Base-by-base conservation (phyloP, 2,113 vertebrate species). In the Eptesicus fuscus region DNA sequence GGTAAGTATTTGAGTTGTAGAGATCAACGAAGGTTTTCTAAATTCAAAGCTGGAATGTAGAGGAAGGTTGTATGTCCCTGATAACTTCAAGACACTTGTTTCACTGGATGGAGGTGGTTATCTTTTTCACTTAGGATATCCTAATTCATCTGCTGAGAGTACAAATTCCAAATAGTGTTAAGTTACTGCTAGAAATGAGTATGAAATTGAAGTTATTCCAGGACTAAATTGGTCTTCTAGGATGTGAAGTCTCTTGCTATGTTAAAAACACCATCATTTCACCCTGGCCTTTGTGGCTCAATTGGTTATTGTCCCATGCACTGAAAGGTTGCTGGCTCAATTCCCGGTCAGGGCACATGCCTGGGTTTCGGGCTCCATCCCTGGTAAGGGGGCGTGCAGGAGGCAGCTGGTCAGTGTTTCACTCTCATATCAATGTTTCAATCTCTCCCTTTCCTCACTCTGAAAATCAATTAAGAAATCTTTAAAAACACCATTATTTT, bases 121-220 rank as follows among this genome's bases (percentile, higher is more conserved):
- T 85, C 40, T 44, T 80, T 91, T 96, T 40, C 44, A 28, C 30
- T 84, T 25, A 51, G 32, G 70, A 32, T 94, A 78, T 83, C 93
- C 71, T 67, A 49, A 59, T 82, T 56, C 10, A 65, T 59, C 56
- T 28, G 7, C 13, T 76, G 79, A 93, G n/a, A 71, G 47, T 28
- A 83, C 18, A 94, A 23, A 90, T 59, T 90, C 51, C 40, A 76
- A 67, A 65, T 89, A 35, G 9, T 91, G 5, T 76, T 76, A 69
- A 92, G 30, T 74, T 56, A 76, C 47, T 85, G 49, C 44, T 91
- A 49, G 51, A 96, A 71, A 61, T 88, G 30, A 78, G 16, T 69
- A 37, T 87, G 70, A 95, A 97, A 73, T 20, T 84, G 44, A 93
- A 89, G 23, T 59, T 86, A 67, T 59, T 65, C 70, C 35, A 79